Percentiles rank a stretch among this genome's conserved stretches.
phyloP scores from a whole-genome alignment of 1,140 invertebrate genomes.

The Drosophila sulfurigaster region DNA sequence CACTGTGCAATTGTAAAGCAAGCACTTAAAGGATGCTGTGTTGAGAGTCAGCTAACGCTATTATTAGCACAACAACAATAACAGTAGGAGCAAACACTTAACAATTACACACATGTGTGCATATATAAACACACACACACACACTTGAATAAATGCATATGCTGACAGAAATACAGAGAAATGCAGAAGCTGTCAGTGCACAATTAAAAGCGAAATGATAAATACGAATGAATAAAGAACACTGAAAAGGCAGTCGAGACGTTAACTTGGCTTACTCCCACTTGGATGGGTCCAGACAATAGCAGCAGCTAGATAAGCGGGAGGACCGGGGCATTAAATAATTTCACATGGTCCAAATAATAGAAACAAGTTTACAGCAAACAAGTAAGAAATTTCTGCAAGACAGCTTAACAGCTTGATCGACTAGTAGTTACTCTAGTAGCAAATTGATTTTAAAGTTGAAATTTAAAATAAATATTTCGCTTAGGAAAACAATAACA shows the following conservation, averaged over 20 bases:
- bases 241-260: conserved; percentile 66
- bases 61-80: conserved; percentile 70
- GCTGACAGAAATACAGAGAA: neutral
- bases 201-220: conserved; percentile 79
- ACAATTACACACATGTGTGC: conserved; percentile 43
- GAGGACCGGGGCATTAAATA: conserved; percentile 58
- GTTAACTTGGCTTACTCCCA: conserved; percentile 44
- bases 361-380: conserved; percentile 45
- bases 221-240: conserved; percentile 72
- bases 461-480: neutral
- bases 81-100: conserved; percentile 58
- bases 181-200: conserved; percentile 39
- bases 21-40: conserved; percentile 62
- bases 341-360: conserved; percentile 60
- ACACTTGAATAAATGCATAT: conserved; percentile 2
- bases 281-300: conserved; percentile 40
- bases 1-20: neutral
- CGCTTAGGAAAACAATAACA: neutral
- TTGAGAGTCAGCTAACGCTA: conserved; percentile 61
- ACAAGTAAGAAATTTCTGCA: neutral
- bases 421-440: conserved; percentile 46
- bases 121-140: conserved; percentile 14
- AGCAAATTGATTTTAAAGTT: neutral
- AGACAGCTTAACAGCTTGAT: conserved; percentile 11
- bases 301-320: conserved; percentile 16